phyloP scores from a whole-genome alignment of 2,888 invertebrate species.

The Meta bourneti region DNA sequence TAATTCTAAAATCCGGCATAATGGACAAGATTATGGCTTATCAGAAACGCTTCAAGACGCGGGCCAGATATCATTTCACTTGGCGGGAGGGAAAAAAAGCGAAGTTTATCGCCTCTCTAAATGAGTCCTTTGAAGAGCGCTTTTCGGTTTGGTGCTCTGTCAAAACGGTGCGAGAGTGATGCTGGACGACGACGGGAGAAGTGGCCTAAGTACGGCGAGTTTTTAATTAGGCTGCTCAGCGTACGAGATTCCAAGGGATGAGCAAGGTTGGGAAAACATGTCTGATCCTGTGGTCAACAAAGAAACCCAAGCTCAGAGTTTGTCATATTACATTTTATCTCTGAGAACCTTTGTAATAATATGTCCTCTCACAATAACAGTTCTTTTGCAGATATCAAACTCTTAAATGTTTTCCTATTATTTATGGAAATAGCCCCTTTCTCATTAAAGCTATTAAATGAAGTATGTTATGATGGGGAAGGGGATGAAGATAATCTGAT shows the following conservation, averaged over 20 bases:
- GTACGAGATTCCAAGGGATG: not conserved
- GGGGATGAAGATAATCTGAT: too few relatives aligned
- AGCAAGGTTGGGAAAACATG: not conserved
- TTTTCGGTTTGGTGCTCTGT: not conserved
- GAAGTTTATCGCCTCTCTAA: slow-evolving; percentile 11
- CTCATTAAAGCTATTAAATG: too few relatives aligned
- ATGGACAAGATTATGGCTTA: slow-evolving; percentile 64
- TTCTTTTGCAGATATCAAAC: too few relatives aligned
- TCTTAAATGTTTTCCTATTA: too few relatives aligned
- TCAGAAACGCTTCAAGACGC: slow-evolving; percentile 52
- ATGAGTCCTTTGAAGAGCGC: slow-evolving; percentile 23
- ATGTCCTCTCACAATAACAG: too few relatives aligned
- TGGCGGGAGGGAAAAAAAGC: slow-evolving; percentile 3
- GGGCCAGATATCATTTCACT: slow-evolving; percentile 6
- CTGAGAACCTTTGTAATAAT: too few relatives aligned
- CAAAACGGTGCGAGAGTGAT: slow-evolving; percentile 14
- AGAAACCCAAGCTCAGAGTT: not conserved
- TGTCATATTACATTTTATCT: too few relatives aligned
- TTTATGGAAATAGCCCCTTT: too few relatives aligned
- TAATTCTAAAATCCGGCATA: slow-evolving; percentile 56
- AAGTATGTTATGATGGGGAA: too few relatives aligned
- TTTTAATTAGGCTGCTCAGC: not conserved
- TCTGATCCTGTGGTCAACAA: not conserved
- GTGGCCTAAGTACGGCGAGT: not conserved
- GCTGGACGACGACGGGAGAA: not conserved